Base-by-base conservation (phyloP, 2,888 invertebrate genomes). In the Clostera curtula region DNA sequence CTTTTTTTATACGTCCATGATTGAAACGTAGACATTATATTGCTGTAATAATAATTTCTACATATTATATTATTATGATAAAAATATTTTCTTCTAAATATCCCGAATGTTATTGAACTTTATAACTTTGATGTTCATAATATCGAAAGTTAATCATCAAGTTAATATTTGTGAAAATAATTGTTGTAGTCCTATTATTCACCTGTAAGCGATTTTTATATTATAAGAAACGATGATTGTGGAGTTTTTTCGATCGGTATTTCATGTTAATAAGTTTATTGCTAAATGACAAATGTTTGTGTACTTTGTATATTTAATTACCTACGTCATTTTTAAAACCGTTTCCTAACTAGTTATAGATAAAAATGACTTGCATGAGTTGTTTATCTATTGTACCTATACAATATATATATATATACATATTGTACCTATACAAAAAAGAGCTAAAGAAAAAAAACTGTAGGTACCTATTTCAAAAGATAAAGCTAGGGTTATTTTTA, bases 41-140 rank as follows among this genome's bases (percentile, higher is more conserved):
- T 54, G 39, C 50, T 49, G 27, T 49, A 48, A 38, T 12, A 37
- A 38, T 52, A 26, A 47, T 54, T 54, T 52, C 34, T 23, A n/a
- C n/a, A n/a, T 41, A 19, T 41, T 6, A 3, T n/a, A 19, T 19
- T 24, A 25, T 29, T 23, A 27, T 27, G 30, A 42, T 41, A 12
- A 28, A 15, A 25, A 31, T 28, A 31, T 31, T 42, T 34, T 31
- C 39, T 45, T 41, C 33, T 23, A 37, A 31, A 40, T 27, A 43
- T 29, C 37, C 34, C n/a, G n/a, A n/a, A n/a, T n/a, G n/a, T n/a
- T n/a, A 3, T 18, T 5, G 8, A 18, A 6, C 3, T 18, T 18
- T 9, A 19, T 10, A 19, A 19, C 9, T 12, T 3, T 12, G 20
- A n/a, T 5, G 28, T 25, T 29, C 19, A 19, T 29, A 31, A 29